phyloP scores from a whole-genome alignment of 1,140 invertebrate species.

The Manduca sexta region DNA sequence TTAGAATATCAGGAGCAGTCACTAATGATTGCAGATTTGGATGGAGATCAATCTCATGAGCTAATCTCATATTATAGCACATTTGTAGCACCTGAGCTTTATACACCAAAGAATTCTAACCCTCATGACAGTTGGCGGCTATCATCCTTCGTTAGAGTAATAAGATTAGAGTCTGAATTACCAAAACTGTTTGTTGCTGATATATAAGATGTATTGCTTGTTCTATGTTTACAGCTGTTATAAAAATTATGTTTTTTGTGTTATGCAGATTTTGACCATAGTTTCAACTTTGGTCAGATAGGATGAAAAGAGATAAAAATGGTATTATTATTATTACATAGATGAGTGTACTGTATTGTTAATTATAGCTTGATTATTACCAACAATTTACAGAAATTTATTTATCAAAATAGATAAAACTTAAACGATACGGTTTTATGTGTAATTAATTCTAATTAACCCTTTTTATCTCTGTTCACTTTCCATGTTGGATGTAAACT shows the following conservation, averaged over 20 bases:
- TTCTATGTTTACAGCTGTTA: neutral
- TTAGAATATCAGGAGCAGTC: slow-evolving; percentile 80
- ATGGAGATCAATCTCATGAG: slow-evolving; percentile 82
- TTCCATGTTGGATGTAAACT: no score
- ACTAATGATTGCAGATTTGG: slow-evolving; percentile 80
- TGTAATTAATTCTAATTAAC: no score
- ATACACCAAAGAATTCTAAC: slow-evolving; percentile 58
- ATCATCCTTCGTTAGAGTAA: slow-evolving; percentile 76
- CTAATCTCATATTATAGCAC: slow-evolving; percentile 82
- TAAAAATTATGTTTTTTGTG: neutral
- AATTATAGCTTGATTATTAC: no score
- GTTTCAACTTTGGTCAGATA: neutral
- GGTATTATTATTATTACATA: neutral
- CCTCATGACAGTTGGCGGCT: slow-evolving; percentile 73
- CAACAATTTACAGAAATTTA: no score
- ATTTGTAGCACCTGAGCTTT: slow-evolving; percentile 70
- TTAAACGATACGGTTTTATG: no score
- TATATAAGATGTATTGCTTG: slow-evolving; percentile 10
- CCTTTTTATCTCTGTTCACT: no score
- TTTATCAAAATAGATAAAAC: no score
- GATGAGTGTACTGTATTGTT: no score
- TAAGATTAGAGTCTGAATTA: slow-evolving; percentile 79
- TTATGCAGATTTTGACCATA: no score
- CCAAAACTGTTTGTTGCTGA: slow-evolving; percentile 76
- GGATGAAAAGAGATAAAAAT: neutral